These are phyloP conservation scores for Phaedon cochleariae DNA, from an alignment of 2,888 invertebrate genomes.

Conservation along the genomic window DNA sequence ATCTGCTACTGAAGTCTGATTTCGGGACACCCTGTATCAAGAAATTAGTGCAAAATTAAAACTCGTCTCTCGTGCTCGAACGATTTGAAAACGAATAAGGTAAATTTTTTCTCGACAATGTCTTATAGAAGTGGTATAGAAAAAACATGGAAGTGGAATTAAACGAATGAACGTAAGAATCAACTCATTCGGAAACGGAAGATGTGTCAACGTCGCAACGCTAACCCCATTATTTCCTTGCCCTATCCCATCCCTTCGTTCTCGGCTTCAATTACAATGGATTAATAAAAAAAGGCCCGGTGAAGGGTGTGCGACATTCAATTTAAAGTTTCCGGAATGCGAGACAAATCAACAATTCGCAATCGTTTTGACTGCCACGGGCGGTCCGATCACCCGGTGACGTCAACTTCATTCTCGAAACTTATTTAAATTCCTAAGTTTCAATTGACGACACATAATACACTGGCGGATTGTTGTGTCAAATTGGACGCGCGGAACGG, in stretches of 20 bases:
- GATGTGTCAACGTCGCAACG: constrained; percentile 14
- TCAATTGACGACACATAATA: constrained; percentile 50
- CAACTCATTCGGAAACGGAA: constrained; percentile 10
- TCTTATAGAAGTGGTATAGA: no score
- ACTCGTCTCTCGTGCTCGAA: no score
- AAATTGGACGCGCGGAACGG: constrained; percentile 21
- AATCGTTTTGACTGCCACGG: constrained; percentile 51
- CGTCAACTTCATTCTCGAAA: constrained; percentile 54
- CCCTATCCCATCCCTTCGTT: constrained; percentile 39
- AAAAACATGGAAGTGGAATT: no score
- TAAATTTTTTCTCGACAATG: no score
- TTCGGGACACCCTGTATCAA: no score
- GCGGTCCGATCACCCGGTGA: constrained; percentile 48
- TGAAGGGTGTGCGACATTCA: constrained; percentile 57
- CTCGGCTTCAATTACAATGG: constrained; percentile 52
- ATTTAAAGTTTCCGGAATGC: constrained; percentile 62
- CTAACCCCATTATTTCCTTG: constrained; percentile 13
- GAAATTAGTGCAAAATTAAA: no score
- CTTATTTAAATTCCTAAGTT: constrained; percentile 58
- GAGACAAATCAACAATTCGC: constrained; percentile 62
- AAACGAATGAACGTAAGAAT: background rate
- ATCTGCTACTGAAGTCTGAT: no score
- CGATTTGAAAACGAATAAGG: no score
- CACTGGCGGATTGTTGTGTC: constrained; percentile 33
- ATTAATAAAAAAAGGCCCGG: constrained; percentile 56